Base-by-base conservation (phyloP, 2,113 vertebrate species). In the Mixornis gularis region DNA sequence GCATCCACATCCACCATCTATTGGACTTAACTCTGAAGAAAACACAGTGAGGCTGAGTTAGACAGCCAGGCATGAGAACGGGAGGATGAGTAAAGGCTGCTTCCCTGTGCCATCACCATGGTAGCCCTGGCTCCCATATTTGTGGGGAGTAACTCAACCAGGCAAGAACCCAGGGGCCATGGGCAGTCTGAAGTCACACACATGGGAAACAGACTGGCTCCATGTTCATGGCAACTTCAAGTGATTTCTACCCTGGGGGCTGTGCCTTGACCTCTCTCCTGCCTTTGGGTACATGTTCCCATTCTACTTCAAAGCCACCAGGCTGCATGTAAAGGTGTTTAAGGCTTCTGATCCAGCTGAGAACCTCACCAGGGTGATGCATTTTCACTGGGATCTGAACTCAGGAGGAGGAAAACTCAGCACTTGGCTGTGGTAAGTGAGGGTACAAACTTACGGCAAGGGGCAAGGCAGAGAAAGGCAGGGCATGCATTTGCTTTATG, bases 111-210 rank as follows among this genome's bases (percentile, higher is more conserved):
- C 73, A n/a, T 10, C 4, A 0, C 58, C 3, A 1, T n/a, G 17
- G 19, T 7, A 80, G 36, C 53, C 36, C 43, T 48, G 49, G 19
- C 53, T 69, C 9, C 36, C 6, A 4, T 10, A 4, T 25, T 44
- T 10, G 0, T 3, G 30, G 21, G 25, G 46, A 48, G 29, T 32
- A 62, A 38, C 38, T 70, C 46, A 51, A 0, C 5, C 40, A 68
- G 30, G 22, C 0, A 0, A 77, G 55, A 40, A 6, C 3, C 51
- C 26, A 6, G 0, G 0, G 22, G 36, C 27, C 0, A 0, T 12
- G 38, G 14, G 55, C 56, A 55, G 40, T 17, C 53, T 29, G 41
- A 69, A 60, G 49, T 19, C 12, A 3, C n/a, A 38, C 15, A 13
- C 0, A 0, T 1, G 15, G n/a, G 12, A 53, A 86, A 46, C 19